These are phyloP conservation scores for Pao palembangensis DNA, from an alignment of 2,113 vertebrate genomes.

Conservation along the genomic window DNA sequence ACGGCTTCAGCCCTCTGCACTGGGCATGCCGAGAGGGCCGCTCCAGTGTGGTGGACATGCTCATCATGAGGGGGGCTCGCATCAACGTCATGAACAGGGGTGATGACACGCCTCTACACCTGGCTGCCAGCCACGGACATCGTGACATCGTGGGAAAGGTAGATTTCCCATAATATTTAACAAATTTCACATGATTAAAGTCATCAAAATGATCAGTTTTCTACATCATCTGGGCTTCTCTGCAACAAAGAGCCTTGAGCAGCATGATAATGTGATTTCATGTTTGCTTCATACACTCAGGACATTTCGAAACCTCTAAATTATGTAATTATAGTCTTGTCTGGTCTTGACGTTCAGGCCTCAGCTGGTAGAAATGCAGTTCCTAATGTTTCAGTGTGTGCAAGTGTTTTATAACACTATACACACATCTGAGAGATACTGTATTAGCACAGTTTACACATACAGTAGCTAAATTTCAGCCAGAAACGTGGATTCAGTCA, in stretches of 20 bases:
- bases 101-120: slow-evolving; percentile 91
- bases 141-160: slow-evolving; percentile 95
- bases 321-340: slow-evolving; percentile 35
- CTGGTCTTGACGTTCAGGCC: slow-evolving; percentile 41
- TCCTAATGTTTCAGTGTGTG: slow-evolving; percentile 3
- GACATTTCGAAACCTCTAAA: slow-evolving; percentile 39
- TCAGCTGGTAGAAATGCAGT: neutral
- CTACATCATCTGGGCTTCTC: neutral
- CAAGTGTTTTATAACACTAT: neutral
- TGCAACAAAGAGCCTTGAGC: neutral
- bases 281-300: slow-evolving; percentile 13
- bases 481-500: neutral
- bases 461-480: neutral
- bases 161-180: slow-evolving; percentile 19
- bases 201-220: neutral
- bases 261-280: slow-evolving; percentile 1
- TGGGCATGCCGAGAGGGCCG: slow-evolving; percentile 97
- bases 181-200: neutral
- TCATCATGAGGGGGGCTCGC: slow-evolving; percentile 95
- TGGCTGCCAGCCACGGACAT: slow-evolving; percentile 94
- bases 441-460: neutral
- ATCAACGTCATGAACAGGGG: slow-evolving; percentile 98
- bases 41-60: slow-evolving; percentile 92
- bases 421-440: too few species aligned
- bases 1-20: slow-evolving; percentile 96